Percentiles rank a stretch among this genome's conserved stretches.
Evolutionary conservation across 2,888 invertebrate genomes (phyloP).

Genomic region (Zygothrica quintamaculata): DNA sequence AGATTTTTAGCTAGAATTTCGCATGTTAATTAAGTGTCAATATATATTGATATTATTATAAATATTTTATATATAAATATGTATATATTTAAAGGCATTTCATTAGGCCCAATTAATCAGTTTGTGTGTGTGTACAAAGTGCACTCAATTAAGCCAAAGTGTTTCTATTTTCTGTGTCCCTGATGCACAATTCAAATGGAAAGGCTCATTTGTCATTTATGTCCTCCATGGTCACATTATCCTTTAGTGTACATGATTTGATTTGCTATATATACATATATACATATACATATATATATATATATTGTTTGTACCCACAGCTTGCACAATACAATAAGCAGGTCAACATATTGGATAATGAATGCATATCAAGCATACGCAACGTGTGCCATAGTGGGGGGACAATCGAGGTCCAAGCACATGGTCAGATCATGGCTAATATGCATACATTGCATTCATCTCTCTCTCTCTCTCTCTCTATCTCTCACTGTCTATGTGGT

Average conservation of each 20-base stretch:
- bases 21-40: too few species aligned
- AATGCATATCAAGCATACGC: constrained; percentile 60
- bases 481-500: constrained; percentile 3
- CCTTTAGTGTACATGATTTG: too few species aligned
- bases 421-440: constrained; percentile 26
- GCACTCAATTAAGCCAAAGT: too few species aligned
- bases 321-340: not conserved
- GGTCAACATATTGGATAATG: not conserved
- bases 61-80: too few species aligned
- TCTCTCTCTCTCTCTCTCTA: constrained; percentile 5
- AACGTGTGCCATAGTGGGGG: constrained; percentile 41
- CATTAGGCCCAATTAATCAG: too few species aligned
- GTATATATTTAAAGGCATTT: too few species aligned
- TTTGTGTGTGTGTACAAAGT: too few species aligned
- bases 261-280: not conserved
- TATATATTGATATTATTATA: too few species aligned
- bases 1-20: too few species aligned
- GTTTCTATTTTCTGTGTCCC: too few species aligned
- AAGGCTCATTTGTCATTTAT: not conserved
- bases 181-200: too few species aligned
- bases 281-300: constrained; percentile 7
- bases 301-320: not conserved
- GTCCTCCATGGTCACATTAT: constrained; percentile 16
- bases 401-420: not conserved
- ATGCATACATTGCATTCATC: not conserved